These are phyloP conservation scores for Cynaeus angustus DNA, from an alignment of 2,888 invertebrate genomes.

Conservation along the genomic window DNA sequence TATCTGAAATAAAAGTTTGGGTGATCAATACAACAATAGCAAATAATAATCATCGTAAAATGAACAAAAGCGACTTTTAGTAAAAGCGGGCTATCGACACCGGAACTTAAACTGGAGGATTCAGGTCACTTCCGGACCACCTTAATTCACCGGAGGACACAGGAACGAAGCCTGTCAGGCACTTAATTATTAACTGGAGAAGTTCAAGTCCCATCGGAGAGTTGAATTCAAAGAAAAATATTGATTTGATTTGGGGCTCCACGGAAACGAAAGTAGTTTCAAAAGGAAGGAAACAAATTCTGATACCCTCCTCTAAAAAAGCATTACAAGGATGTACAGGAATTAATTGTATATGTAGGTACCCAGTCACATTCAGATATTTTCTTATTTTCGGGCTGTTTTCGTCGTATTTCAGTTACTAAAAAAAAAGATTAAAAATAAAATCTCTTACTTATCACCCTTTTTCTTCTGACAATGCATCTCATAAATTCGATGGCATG, in stretches of 20 bases:
- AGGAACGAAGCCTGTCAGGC: constrained; percentile 8
- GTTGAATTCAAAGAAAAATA: constrained; percentile 1
- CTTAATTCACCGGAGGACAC: constrained; percentile 33
- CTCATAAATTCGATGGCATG: too few species aligned
- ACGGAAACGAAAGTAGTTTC: not conserved
- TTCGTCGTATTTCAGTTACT: too few species aligned
- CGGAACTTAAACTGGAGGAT: constrained; percentile 42
- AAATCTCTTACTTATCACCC: too few species aligned
- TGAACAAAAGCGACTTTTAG: constrained; percentile 4
- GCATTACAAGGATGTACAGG: too few species aligned
- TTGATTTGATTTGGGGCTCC: not conserved
- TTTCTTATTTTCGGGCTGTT: too few species aligned
- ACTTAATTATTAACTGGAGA: constrained; percentile 28
- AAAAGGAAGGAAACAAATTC: not conserved
- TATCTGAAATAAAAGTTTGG: constrained; percentile 16
- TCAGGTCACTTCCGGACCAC: constrained; percentile 46
- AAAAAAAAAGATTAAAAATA: too few species aligned
- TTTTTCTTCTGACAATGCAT: too few species aligned
- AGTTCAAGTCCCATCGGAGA: constrained; percentile 5
- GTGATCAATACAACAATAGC: constrained; percentile 35
- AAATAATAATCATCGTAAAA: constrained; percentile 5
- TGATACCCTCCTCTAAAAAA: not conserved
- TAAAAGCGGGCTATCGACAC: constrained; percentile 3
- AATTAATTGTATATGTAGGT: too few species aligned
- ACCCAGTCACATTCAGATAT: too few species aligned